Evolutionary conservation across 2,113 vertebrate genomes (phyloP).

Genomic region (Oncorhynchus tshawytscha): DNA sequence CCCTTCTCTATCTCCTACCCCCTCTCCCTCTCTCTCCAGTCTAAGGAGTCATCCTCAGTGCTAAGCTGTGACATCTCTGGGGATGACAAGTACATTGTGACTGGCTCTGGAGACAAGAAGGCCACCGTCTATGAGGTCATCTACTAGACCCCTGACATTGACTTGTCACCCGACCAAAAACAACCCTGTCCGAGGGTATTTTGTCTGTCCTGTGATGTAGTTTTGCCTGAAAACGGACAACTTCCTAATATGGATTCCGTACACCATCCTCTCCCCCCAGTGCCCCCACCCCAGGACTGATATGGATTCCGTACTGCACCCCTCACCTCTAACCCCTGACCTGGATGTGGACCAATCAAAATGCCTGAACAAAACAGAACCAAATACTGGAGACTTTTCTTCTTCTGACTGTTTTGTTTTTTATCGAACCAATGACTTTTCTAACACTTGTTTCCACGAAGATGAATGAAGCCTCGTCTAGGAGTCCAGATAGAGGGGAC

Average conservation of each 20-base stretch:
- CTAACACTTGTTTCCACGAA: not conserved
- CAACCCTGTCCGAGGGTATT: not conserved
- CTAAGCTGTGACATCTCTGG: conserved; percentile 96
- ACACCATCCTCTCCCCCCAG: too few species aligned
- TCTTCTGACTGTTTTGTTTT: not conserved
- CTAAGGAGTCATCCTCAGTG: conserved; percentile 95
- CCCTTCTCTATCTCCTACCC: too few species aligned
- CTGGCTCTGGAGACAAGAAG: conserved; percentile 96
- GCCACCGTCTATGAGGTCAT: conserved; percentile 97
- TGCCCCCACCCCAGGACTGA: not conserved
- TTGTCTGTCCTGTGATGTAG: not conserved
- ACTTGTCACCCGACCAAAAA: not conserved
- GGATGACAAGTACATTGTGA: conserved; percentile 96
- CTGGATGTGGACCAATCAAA: not conserved
- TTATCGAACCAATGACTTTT: not conserved
- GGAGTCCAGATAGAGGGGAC: not conserved
- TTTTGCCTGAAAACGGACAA: conserved; percentile 18
- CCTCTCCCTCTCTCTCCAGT: conserved; percentile 66
- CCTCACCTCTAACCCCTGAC: conserved; percentile 12
- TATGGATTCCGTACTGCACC: conserved; percentile 36
- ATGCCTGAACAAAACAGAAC: not conserved
- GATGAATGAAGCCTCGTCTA: not conserved
- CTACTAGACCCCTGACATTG: conserved; percentile 73
- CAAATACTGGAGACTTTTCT: too few species aligned
- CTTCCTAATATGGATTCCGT: too few species aligned